Conservation (phyloP, 2,888 invertebrate species). For the Synergus laeviventris region DNA sequence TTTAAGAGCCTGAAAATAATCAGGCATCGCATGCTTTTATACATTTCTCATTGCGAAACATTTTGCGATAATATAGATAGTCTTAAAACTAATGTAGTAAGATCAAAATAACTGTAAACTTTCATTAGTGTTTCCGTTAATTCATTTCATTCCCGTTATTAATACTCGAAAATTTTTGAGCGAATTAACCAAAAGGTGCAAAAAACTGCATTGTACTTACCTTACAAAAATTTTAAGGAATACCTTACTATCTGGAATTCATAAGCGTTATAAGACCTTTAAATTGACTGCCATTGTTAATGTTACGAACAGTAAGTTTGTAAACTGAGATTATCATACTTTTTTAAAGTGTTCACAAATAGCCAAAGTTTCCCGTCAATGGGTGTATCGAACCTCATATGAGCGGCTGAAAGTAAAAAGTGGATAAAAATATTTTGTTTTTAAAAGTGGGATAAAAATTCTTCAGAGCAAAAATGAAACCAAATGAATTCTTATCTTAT, state of each 20-base stretch:
- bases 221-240: constrained; percentile 14
- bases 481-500: too few species aligned
- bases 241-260: not conserved
- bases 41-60: constrained; percentile 8
- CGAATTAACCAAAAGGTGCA: constrained; percentile 1
- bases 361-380: constrained; percentile 30
- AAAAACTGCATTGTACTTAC: constrained; percentile 36
- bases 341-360: constrained; percentile 24
- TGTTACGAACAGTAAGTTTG: constrained; percentile 15
- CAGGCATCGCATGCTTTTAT: constrained; percentile 34
- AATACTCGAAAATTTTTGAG: constrained; percentile 11
- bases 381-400: constrained; percentile 4
- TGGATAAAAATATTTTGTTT: too few species aligned
- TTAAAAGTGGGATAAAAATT: too few species aligned
- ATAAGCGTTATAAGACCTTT: constrained; percentile 10
- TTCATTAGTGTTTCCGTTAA: not conserved
- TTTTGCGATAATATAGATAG: constrained; percentile 31
- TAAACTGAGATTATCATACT: constrained; percentile 23
- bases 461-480: too few species aligned
- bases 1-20: constrained; percentile 2
- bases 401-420: too few species aligned
- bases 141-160: constrained; percentile 7
- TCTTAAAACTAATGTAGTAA: constrained; percentile 17
- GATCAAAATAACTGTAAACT: constrained; percentile 13
- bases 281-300: constrained; percentile 34